Evolutionary conservation across 2,888 invertebrate genomes (phyloP).

Genomic region (Eurytoma californica): DNA sequence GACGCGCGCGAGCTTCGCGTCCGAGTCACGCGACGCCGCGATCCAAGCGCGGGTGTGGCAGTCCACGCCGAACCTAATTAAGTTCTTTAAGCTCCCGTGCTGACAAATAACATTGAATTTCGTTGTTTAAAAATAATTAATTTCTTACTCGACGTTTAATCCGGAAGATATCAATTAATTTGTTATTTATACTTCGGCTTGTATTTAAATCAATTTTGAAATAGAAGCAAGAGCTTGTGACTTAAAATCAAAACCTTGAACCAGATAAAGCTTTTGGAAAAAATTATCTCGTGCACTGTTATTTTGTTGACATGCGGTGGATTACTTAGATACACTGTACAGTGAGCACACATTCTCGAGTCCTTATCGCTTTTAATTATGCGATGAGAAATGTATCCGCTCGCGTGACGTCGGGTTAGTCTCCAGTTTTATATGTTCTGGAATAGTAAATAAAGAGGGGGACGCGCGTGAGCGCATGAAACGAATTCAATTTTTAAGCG

Average conservation of each 20-base stretch:
- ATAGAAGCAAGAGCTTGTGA: too few species aligned
- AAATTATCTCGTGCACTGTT: too few species aligned
- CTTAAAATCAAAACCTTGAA: too few species aligned
- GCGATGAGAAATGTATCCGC: slow-evolving; percentile 21
- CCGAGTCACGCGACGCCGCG: slow-evolving; percentile 41
- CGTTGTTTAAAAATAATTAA: too few species aligned
- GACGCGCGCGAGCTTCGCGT: slow-evolving; percentile 10
- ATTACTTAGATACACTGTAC: background rate
- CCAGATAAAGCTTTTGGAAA: too few species aligned
- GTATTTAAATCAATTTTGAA: too few species aligned
- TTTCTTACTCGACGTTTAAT: too few species aligned
- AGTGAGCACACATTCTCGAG: background rate
- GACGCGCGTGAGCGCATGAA: background rate
- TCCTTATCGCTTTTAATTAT: slow-evolving; percentile 49
- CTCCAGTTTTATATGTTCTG: background rate
- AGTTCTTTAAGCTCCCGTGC: slow-evolving; percentile 1
- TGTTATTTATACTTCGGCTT: too few species aligned
- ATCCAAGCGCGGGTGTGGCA: slow-evolving; percentile 47
- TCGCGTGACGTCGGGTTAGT: slow-evolving; percentile 15
- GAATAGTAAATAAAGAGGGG: too few species aligned
- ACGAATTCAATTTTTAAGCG: slow-evolving; percentile 12
- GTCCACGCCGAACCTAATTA: slow-evolving; percentile 21
- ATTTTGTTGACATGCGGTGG: too few species aligned
- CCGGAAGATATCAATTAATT: too few species aligned
- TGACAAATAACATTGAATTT: too few species aligned